These are phyloP conservation scores for Neogobius melanostomus DNA, from an alignment of 2,113 vertebrate species.

Conservation along the genomic window DNA sequence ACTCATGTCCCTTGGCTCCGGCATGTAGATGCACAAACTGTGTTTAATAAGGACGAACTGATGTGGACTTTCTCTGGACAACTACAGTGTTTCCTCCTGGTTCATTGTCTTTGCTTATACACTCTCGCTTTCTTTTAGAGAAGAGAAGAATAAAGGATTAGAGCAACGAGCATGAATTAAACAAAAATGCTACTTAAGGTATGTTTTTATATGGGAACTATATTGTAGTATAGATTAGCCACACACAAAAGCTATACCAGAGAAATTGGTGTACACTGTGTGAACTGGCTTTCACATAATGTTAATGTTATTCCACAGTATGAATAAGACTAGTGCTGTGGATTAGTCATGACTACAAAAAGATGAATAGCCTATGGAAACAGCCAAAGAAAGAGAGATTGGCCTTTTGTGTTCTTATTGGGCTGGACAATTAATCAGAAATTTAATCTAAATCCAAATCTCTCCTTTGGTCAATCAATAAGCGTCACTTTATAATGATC, in stretches of 20 bases:
- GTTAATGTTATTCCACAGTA: neutral
- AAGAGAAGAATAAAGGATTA: neutral
- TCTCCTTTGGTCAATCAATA: too few species aligned
- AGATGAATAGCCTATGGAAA: neutral
- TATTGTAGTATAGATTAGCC: too few species aligned
- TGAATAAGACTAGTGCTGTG: too few species aligned
- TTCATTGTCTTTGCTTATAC: conserved; percentile 33
- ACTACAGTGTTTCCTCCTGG: conserved; percentile 12
- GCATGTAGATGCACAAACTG: conserved; percentile 25
- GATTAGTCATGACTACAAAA: neutral
- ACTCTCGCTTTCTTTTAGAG: neutral
- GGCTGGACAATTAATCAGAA: too few species aligned
- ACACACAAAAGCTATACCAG: neutral
- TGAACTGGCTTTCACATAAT: neutral
- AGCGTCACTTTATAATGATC: too few species aligned
- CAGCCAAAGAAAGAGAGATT: too few species aligned
- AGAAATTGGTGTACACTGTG: neutral
- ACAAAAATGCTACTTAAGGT: too few species aligned
- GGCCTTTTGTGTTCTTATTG: too few species aligned
- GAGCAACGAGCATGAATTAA: too few species aligned
- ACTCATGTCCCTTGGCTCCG: conserved; percentile 54
- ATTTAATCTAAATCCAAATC: too few species aligned
- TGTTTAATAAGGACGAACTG: conserved; percentile 7
- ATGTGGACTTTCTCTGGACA: conserved; percentile 10
- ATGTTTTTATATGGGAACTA: too few species aligned